Conservation (phyloP, 2,113 vertebrate genomes). For the Microcebus griseorufus region DNA sequence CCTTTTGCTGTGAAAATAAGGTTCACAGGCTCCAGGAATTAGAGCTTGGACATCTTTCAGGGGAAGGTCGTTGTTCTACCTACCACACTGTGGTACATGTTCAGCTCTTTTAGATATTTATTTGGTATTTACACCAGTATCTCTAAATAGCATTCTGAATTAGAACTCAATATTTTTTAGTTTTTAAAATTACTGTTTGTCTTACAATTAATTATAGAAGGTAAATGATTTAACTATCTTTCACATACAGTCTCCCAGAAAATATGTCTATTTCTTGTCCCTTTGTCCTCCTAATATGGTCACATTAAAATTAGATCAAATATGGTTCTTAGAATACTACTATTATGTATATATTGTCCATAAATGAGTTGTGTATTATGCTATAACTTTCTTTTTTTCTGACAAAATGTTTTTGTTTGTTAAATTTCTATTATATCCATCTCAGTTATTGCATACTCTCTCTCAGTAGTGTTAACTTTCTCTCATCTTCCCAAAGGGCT, state of each 20-base stretch:
- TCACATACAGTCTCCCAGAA: neutral
- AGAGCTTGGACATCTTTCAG: neutral
- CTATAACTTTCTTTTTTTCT: neutral
- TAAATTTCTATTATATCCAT: neutral
- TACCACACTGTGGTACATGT: neutral
- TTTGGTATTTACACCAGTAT: neutral
- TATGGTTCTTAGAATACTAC: neutral
- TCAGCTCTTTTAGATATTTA: neutral
- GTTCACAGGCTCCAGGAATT: neutral
- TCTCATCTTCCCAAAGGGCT: neutral
- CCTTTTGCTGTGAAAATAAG: neutral
- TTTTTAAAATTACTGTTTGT: neutral
- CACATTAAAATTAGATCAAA: conserved; percentile 27
- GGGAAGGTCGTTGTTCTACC: neutral
- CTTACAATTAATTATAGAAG: neutral
- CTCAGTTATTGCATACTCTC: neutral
- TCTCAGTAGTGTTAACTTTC: neutral
- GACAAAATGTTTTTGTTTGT: neutral
- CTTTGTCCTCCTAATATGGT: neutral
- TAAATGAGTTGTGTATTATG: neutral
- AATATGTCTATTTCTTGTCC: neutral
- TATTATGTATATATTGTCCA: neutral
- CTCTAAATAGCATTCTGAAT: neutral
- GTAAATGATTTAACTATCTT: neutral
- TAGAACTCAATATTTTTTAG: neutral